phyloP scores from a whole-genome alignment of 2,113 vertebrate genomes.

The Silurus asotus region DNA sequence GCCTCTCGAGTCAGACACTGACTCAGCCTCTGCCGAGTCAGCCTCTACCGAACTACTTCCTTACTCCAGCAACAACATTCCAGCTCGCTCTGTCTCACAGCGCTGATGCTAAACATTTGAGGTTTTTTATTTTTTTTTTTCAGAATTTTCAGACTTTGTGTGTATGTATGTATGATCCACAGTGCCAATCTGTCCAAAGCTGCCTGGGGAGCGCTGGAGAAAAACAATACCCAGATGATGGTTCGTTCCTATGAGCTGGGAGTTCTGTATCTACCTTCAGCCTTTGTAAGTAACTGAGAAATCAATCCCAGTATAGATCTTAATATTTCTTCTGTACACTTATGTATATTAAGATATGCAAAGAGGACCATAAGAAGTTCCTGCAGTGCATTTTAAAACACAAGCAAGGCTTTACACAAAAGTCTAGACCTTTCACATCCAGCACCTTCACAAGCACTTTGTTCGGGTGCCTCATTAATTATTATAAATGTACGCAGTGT shows the following conservation, averaged over 20 bases:
- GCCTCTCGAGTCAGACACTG: conserved; percentile 15
- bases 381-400: not conserved
- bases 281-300: conserved; percentile 83
- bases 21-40: no score
- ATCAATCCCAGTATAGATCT: not conserved
- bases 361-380: not conserved
- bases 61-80: not conserved
- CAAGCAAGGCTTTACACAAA: not conserved
- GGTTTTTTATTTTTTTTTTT: no score
- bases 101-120: conserved; percentile 1
- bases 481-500: no score
- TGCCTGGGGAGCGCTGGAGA: conserved; percentile 93
- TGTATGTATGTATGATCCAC: conserved; percentile 45
- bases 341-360: not conserved
- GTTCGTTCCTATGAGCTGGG: conserved; percentile 96
- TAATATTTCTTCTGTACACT: not conserved
- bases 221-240: conserved; percentile 90
- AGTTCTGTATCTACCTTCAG: conserved; percentile 89
- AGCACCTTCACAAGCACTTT: no score
- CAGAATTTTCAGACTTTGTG: no score
- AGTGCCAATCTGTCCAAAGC: conserved; percentile 98
- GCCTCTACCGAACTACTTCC: not conserved
- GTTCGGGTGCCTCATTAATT: no score
- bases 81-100: not conserved
- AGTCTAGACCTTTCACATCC: no score